Conservation (phyloP, 2,888 invertebrate genomes). For the Cosmia trapezina region DNA sequence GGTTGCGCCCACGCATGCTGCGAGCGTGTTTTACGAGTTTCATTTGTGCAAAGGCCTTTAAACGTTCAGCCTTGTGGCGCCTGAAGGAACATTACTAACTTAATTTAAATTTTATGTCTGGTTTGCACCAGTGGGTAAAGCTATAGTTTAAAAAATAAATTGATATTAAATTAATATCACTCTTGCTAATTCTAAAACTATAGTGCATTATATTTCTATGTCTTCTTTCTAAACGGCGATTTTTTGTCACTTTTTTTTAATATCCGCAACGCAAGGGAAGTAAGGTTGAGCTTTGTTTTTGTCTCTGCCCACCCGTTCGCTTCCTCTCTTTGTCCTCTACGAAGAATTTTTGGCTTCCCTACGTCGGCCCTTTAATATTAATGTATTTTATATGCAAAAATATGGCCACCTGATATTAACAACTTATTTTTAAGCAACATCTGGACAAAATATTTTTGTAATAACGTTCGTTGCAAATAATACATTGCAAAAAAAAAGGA, state of each 20-base stretch:
- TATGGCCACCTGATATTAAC: conserved; percentile 41
- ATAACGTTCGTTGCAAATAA: conserved; percentile 1
- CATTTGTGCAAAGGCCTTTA: conserved; percentile 60
- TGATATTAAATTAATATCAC: background rate
- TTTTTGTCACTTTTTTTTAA: conserved; percentile 72
- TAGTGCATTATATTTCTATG: conserved; percentile 59
- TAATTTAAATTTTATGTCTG: conserved; percentile 50
- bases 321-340: conserved; percentile 88
- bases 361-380: conserved; percentile 77
- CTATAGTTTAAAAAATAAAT: background rate
- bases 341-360: conserved; percentile 84
- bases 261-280: conserved; percentile 80
- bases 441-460: background rate
- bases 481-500: conserved; percentile 19
- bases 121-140: conserved; percentile 10
- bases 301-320: conserved; percentile 82
- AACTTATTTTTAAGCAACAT: conserved; percentile 13
- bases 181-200: background rate
- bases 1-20: conserved; percentile 66
- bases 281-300: conserved; percentile 79
- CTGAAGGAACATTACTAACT: conserved; percentile 56
- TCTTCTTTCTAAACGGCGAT: conserved; percentile 73
- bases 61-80: conserved; percentile 56
- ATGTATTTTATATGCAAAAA: conserved; percentile 75
- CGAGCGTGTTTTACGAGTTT: conserved; percentile 66